Conservation (phyloP, 2,797 vertebrate genomes). For the Sebastes taczanowskii region DNA sequence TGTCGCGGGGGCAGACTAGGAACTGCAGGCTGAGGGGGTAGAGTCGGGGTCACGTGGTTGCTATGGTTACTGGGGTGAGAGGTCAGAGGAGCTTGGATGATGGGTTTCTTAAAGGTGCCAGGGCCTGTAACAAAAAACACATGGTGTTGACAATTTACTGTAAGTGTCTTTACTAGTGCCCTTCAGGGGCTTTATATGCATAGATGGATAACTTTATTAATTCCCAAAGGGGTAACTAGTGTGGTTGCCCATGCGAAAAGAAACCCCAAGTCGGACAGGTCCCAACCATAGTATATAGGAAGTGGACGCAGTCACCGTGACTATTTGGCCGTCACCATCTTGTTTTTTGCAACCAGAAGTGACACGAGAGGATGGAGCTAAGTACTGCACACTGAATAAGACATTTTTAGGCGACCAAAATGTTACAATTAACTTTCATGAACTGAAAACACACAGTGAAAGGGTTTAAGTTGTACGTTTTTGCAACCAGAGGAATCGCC, state of each 20-base stretch:
- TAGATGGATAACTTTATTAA: not conserved
- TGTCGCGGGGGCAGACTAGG: conserved; percentile 80
- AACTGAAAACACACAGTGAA: too few relatives aligned
- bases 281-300: not conserved
- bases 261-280: not conserved
- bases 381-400: too few relatives aligned
- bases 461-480: too few relatives aligned
- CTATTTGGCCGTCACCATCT: too few relatives aligned
- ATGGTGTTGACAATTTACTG: not conserved
- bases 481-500: too few relatives aligned
- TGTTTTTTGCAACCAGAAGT: too few relatives aligned
- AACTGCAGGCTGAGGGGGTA: conserved; percentile 25
- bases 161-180: not conserved
- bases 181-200: not conserved
- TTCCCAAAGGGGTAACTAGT: not conserved
- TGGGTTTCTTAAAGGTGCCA: conserved; percentile 57
- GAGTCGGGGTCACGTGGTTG: conserved; percentile 45
- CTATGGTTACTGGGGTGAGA: conserved; percentile 65
- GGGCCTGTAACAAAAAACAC: conserved; percentile 55
- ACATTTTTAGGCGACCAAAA: too few relatives aligned
- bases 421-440: too few relatives aligned
- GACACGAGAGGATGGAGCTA: too few relatives aligned
- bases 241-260: not conserved
- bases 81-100: conserved; percentile 32
- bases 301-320: too few relatives aligned